Base-by-base conservation (phyloP, 92 coral and sea anemone species). In the Epizoanthus illoricatus region DNA sequence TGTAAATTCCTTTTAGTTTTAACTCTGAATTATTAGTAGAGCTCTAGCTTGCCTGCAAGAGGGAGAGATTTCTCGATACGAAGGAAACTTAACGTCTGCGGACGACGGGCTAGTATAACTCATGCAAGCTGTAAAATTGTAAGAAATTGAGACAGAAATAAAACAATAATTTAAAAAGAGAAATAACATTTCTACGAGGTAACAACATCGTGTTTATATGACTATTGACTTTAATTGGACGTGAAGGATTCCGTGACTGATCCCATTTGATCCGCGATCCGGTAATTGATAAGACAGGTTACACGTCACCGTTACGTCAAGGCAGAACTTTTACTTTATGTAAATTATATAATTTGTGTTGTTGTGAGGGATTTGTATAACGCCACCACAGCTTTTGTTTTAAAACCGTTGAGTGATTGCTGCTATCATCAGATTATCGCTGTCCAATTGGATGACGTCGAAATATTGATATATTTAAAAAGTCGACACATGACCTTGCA, bases 391-490 rank as follows among this genome's bases (percentile, higher is more conserved):
- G 12, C 59, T 20, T 42, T 41, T 43, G 71, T 62, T 43, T 63
- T 21, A 42, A 59, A 70, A 16, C 39, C 24, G 82, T 11, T 78
- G 71, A 78, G 6, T 62, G 82, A 78, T 42, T 49, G 9, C 15
- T 49, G 56, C 9, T 49, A 49, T 49, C 9, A 43, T 13, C 64
- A 63, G 42, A 42, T 78, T 76, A 78, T 20, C 23, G n/a, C 54
- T 64, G 82, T 78, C 82, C 82, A 39, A 63, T 63, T 20, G 54
- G 39, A 63, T 63, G 39, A 62, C 71, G 82, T 43, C 70, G 24
- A 78, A 78, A 78, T 66, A 62, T 18, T 66, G 3, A 78, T 33
- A 17, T 45, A 78, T n/a, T n/a, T 78, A 78, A 78, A 49, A 78
- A 62, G 82, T 78, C 82, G 63, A 43, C 39, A 43, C 15, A 78